Evolutionary conservation across 1,140 invertebrate species (phyloP).

Genomic region (Dermatophagoides farinae): DNA sequence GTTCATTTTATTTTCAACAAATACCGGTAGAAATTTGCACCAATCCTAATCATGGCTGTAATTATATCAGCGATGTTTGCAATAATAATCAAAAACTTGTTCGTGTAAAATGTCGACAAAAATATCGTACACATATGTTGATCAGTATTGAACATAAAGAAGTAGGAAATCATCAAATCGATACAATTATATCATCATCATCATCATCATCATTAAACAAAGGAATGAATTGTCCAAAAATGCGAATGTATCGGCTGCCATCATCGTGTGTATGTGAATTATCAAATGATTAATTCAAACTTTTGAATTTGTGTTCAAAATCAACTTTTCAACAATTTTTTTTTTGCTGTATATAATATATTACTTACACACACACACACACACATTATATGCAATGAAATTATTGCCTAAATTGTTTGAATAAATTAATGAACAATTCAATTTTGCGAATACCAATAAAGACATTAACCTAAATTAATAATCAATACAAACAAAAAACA

Average conservation of each 20-base stretch:
- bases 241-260: constrained; percentile 22
- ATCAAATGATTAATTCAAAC: neutral
- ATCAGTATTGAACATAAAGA: constrained; percentile 18
- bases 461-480: too few relatives aligned
- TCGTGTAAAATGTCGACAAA: constrained; percentile 20
- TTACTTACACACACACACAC: too few relatives aligned
- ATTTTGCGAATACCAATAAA: too few relatives aligned
- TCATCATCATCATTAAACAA: constrained; percentile 8
- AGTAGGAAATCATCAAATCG: neutral
- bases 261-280: constrained; percentile 19
- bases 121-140: constrained; percentile 20
- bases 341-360: neutral
- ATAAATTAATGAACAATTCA: too few relatives aligned
- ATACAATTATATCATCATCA: neutral
- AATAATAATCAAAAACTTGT: neutral
- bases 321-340: neutral
- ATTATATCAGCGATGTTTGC: neutral
- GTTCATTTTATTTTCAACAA: constrained; percentile 17
- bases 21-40: constrained; percentile 21
- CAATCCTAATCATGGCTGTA: constrained; percentile 1
- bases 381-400: too few relatives aligned
- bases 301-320: neutral
- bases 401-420: too few relatives aligned
- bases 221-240: constrained; percentile 18
- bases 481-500: too few relatives aligned